A percentile compares a stretch with the other conserved stretches of the same genome.
phyloP scores from a whole-genome alignment of 2,888 invertebrate species.

The Ashinkailepas kermadecensis region DNA sequence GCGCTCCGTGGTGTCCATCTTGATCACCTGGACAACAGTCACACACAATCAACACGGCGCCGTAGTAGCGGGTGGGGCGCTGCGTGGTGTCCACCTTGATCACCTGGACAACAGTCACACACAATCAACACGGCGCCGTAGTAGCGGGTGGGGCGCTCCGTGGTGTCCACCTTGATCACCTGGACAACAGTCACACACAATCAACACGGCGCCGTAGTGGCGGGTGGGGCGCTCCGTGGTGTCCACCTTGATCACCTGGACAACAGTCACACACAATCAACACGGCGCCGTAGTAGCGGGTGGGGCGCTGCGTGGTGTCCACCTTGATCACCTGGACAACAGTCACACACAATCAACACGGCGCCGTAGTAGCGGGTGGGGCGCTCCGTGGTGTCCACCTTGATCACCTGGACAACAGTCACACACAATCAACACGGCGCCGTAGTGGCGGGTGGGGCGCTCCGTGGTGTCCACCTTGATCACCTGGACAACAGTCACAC shows the following conservation, averaged over 20 bases:
- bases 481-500: not conserved
- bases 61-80: constrained; percentile 6
- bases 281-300: not conserved
- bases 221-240: not conserved
- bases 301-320: not conserved
- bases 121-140: not conserved
- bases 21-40: not conserved
- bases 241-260: constrained; percentile 4
- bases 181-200: not conserved
- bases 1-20: not conserved
- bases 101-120: not conserved
- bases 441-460: not conserved
- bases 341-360: not conserved
- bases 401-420: not conserved
- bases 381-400: not conserved
- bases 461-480: not conserved
- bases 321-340: not conserved
- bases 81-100: not conserved
- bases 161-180: not conserved
- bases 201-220: too few species aligned
- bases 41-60: not conserved
- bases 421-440: not conserved
- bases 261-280: not conserved
- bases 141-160: not conserved
- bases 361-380: constrained; percentile 6